Conservation (phyloP, 1,140 invertebrate genomes). For the Nasonia giraulti region DNA sequence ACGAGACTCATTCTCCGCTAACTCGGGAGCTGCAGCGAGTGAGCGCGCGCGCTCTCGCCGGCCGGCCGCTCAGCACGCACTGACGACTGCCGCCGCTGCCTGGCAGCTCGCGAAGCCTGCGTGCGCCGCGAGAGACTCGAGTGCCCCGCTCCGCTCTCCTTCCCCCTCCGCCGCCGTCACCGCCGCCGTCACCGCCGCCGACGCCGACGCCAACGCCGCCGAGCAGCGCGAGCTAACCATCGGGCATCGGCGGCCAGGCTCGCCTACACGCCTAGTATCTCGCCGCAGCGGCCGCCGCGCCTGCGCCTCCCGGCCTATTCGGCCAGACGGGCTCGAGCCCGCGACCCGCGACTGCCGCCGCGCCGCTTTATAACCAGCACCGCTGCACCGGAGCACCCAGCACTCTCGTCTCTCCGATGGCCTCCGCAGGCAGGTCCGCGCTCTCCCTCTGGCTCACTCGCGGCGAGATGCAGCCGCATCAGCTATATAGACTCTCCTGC, state of each 20-base stretch:
- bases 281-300: no score
- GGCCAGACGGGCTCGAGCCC: no score
- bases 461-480: neutral
- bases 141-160: constrained; percentile 17
- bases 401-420: no score
- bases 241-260: neutral
- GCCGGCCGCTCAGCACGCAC: constrained; percentile 68
- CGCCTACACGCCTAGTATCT: constrained; percentile 2
- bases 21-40: neutral
- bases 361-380: no score
- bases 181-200: neutral
- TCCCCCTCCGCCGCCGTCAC: neutral
- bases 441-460: neutral
- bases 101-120: no score
- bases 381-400: no score
- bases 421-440: no score
- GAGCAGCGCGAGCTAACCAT: neutral
- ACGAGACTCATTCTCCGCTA: no score
- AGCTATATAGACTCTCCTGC: neutral
- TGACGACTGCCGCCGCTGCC: constrained; percentile 47
- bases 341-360: neutral
- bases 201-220: neutral
- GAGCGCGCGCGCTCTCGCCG: constrained; percentile 57
- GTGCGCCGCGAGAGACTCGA: constrained; percentile 35
- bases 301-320: no score